These are phyloP conservation scores for Neolamprologus cancellatus DNA, from an alignment of 2,113 vertebrate species.

Conservation along the genomic window DNA sequence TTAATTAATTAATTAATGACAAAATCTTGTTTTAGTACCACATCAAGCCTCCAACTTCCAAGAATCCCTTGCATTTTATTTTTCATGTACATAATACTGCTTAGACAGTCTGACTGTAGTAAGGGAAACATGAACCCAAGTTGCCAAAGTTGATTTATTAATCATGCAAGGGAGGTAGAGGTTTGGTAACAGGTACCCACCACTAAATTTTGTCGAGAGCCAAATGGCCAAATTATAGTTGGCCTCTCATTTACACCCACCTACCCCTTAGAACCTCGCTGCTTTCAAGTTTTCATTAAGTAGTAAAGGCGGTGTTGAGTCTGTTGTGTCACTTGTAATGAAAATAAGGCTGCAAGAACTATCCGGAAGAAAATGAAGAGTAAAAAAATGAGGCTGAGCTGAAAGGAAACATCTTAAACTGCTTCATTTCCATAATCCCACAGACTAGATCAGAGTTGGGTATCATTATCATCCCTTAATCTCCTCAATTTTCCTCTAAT, in stretches of 20 bases:
- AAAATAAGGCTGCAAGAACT: neutral
- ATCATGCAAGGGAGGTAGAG: neutral
- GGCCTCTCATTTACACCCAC: neutral
- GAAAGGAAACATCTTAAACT: neutral
- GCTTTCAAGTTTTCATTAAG: neutral
- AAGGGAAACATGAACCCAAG: neutral
- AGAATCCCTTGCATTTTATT: neutral
- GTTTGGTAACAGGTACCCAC: neutral
- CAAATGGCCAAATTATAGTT: neutral
- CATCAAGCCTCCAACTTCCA: neutral
- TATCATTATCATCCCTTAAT: neutral
- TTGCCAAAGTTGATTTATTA: neutral
- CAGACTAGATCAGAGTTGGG: neutral
- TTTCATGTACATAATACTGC: neutral
- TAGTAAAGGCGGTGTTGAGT: neutral
- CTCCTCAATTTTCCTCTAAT: neutral
- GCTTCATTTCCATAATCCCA: neutral
- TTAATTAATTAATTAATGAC: neutral
- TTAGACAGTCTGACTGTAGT: neutral
- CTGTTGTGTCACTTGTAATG: neutral
- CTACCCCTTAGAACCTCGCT: neutral
- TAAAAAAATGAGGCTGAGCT: neutral
- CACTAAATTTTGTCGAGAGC: neutral
- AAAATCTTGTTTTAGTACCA: neutral
- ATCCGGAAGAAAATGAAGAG: neutral